A percentile compares a stretch with the other conserved stretches of the same genome.
Conservation (phyloP, 2,888 invertebrate genomes). For the Drosophila mettleri region DNA sequence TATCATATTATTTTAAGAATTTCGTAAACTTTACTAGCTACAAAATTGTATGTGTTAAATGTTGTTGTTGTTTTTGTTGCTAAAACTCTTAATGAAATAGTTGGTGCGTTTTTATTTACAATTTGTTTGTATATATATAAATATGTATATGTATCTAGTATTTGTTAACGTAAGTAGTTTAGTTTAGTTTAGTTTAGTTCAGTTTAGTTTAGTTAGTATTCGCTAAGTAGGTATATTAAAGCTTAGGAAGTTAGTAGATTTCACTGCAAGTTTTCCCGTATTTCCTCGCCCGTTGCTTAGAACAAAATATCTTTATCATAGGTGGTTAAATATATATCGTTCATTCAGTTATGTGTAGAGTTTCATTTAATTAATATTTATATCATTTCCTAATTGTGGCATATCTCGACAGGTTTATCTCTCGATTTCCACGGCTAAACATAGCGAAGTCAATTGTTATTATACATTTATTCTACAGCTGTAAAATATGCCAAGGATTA, state of each 20-base stretch:
- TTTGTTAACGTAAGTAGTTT: conserved; percentile 33
- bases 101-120: conserved; percentile 80
- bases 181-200: conserved; percentile 21
- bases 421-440: conserved; percentile 6
- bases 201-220: conserved; percentile 30
- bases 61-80: conserved; percentile 37
- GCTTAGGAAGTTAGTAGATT: conserved; percentile 76
- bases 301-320: conserved; percentile 26
- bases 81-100: conserved; percentile 77
- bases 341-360: conserved; percentile 12
- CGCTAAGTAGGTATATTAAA: conserved; percentile 64
- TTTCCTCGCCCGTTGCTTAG: conserved; percentile 1
- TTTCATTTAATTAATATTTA: neutral
- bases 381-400: conserved; percentile 11
- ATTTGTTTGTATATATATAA: conserved; percentile 45
- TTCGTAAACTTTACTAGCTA: conserved; percentile 68
- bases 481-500: conserved; percentile 17
- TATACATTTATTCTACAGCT: conserved; percentile 19
- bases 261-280: conserved; percentile 58
- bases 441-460: conserved; percentile 1
- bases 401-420: neutral
- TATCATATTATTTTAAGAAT: conserved; percentile 37
- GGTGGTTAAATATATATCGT: conserved; percentile 35
- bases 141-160: conserved; percentile 39
- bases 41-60: conserved; percentile 42